Base-by-base conservation (phyloP, 2,888 invertebrate genomes). In the Tenthredo notha region DNA sequence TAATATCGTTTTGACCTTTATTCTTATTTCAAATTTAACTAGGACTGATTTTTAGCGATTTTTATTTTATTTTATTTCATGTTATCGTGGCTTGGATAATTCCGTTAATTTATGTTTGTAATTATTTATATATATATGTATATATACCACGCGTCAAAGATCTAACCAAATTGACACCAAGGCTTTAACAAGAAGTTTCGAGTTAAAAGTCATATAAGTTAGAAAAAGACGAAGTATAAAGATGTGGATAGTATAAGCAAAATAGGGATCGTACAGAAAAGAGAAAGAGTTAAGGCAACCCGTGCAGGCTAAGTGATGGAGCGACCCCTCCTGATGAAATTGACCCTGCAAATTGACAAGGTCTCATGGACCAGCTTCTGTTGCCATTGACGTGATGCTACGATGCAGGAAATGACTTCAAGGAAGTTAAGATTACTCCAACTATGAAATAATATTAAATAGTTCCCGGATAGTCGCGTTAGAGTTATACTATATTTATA, bases 341-440 rank as follows among this genome's bases (percentile, higher is more conserved):
- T 80, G 78, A 80, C 78, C 78, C 78, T 80, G 78, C 58, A 80
- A 80, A 80, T 80, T 80, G 78, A 80, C 78, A 80, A 80, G 78
- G 78, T 80, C 78, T 80, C 37, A n/a, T 29, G n/a, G 37, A 37
- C 61, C 43, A 61, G 61, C 78, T 80, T 54, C 77, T 77, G 77
- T 50, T 54, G 50, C 77, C 37, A 29, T 77, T 72, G 72, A 43
- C 72, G 72, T 7, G 77, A 77, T 50, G 77, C 40, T 50, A 77
- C 18, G 50, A 18, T 50, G 50, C 50, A 77, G 77, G 77, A 77
- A 77, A 77, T 77, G 29, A 29, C 50, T 77, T 50, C 18, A 54
- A 77, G 77, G 77, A 77, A 77, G 47, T 77, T 47, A 25, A 50
- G 29, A 50, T 77, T 33, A 33, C 50, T 29, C n/a, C 1, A 77